A percentile compares a stretch with the other conserved stretches of the same genome.
Conservation (phyloP, 2,888 invertebrate species). For the Pheosia tremula region DNA sequence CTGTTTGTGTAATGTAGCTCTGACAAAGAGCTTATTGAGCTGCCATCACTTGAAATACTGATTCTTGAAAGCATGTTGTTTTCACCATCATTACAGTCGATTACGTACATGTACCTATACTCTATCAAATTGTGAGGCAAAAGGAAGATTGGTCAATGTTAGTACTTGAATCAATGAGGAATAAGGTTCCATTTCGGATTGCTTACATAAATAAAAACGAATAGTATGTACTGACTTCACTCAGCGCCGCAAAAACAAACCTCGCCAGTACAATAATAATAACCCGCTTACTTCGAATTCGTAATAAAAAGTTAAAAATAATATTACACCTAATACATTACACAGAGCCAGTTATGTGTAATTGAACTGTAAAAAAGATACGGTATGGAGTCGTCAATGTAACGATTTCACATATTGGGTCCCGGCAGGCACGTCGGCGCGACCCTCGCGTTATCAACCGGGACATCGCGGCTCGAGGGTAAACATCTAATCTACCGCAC, state of each 20-base stretch:
- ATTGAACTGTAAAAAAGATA: conserved; percentile 65
- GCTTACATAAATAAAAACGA: neutral
- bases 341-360: conserved; percentile 47
- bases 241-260: neutral
- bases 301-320: conserved; percentile 32
- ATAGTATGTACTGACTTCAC: neutral
- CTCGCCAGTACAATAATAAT: conserved; percentile 16
- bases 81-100: too few relatives aligned
- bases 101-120: too few relatives aligned
- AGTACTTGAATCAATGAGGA: neutral
- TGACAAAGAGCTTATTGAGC: neutral
- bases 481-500: conserved; percentile 75
- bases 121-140: too few relatives aligned
- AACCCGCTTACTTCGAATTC: conserved; percentile 16
- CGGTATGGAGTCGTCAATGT: conserved; percentile 68
- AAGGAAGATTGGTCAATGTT: too few relatives aligned
- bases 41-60: too few relatives aligned
- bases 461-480: conserved; percentile 73
- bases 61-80: too few relatives aligned
- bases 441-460: conserved; percentile 66
- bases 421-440: conserved; percentile 62
- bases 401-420: conserved; percentile 65
- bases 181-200: neutral
- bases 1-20: neutral
- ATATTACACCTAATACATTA: conserved; percentile 35